Base-by-base conservation (phyloP, 2,113 vertebrate genomes). In the Ceyx cyanopectus region DNA sequence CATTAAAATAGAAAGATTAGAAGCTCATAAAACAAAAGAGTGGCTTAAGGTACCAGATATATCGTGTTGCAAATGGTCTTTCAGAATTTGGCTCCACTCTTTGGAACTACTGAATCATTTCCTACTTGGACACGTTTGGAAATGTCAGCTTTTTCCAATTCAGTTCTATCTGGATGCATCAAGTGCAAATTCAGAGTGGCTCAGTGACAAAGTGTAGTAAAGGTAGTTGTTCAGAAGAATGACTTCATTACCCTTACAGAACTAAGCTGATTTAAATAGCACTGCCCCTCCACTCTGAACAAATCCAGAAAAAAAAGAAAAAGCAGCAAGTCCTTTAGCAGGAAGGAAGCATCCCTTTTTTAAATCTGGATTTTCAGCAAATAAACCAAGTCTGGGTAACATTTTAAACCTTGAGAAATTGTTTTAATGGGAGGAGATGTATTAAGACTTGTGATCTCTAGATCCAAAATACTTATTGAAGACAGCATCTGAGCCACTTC, bases 11-110 rank as follows among this genome's bases (percentile, higher is more conserved):
- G 60, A 26, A 17, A 67, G 70, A 89, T 94, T 94, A 91, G 89
- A 93, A 96, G 78, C 67, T 94, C 78, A 7, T 92, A 89, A 95
- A 96, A 95, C 95, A 96, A 95, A 96, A 85, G 74, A 22, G 29
- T 85, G 63, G 78, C 43, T 87, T 66, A 76, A n/a, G 60, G 72
- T 82, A 95, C 84, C 84, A 83, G 68, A 80, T 74, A 32, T 87
- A 91, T 96, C 84, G 12, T 56, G 41, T 92, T 94, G 61, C 78
- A 89, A 94, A 87, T 57, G 46, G 91, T 96, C 92, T 82, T 93
- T 91, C 85, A 89, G 67, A 66, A 63, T 91, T 96, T 96, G 95
- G 92, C 91, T 87, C 58, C 7, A 12, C 60, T 94, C 75, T 46
- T 92, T 89, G 89, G 89, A 96, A 92, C 24, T 21, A 77, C 60